Conservation (phyloP, 53 echinoderm and acorn worm species). For the Astropecten irregularis region DNA sequence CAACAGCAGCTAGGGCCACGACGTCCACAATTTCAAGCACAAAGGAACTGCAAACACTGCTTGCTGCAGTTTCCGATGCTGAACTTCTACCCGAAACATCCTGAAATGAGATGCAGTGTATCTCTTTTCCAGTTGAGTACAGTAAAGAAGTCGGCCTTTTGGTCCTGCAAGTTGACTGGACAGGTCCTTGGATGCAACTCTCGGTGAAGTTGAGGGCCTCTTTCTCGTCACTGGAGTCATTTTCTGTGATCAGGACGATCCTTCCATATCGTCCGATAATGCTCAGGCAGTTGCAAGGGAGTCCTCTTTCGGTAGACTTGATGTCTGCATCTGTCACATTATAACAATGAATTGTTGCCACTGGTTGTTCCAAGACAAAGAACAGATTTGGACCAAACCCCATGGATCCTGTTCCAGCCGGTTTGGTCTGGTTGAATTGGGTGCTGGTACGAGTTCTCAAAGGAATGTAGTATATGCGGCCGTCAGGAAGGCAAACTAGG, state of each 20-base stretch:
- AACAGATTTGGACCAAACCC: constrained; percentile 2
- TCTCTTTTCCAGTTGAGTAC: constrained; percentile 30
- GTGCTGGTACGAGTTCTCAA: neutral
- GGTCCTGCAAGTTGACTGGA: constrained; percentile 10
- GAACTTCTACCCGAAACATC: neutral
- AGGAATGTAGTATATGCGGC: constrained; percentile 42
- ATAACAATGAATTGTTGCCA: neutral
- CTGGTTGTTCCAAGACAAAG: constrained; percentile 29
- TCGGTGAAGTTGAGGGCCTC: neutral
- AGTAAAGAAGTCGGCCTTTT: neutral
- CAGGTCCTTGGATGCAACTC: neutral
- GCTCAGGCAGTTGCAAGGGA: constrained; percentile 1
- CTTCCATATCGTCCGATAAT: neutral
- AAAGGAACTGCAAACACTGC: neutral
- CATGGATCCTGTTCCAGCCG: neutral
- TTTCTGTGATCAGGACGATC: constrained; percentile 12
- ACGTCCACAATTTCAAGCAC: neutral
- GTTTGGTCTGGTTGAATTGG: neutral
- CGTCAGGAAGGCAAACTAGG: constrained; percentile 52
- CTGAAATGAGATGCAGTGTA: neutral
- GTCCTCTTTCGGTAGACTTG: neutral
- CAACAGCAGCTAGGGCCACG: constrained; percentile 4
- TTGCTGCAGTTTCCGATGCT: neutral
- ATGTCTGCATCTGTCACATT: neutral
- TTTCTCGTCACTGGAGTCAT: neutral